A percentile compares a stretch with the other conserved stretches of the same genome.
Evolutionary conservation across 2,797 vertebrate species (phyloP).

Genomic region (Pelodytes ibericus): DNA sequence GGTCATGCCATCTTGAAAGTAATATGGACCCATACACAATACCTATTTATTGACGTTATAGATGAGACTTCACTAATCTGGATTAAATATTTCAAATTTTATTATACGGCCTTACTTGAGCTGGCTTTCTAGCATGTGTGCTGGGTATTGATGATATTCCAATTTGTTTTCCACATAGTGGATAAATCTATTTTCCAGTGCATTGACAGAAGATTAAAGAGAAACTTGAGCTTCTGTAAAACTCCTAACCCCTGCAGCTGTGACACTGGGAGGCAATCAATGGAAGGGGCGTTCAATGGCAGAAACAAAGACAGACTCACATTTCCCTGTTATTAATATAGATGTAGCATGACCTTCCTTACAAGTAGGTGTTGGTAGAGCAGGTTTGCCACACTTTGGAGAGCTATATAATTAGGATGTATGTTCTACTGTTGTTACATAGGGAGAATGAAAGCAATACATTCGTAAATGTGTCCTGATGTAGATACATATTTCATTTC

Average conservation of each 20-base stretch:
- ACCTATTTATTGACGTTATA: not conserved
- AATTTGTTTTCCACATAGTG: not conserved
- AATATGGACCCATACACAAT: not conserved
- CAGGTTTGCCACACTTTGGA: not conserved
- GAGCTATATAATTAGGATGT: not conserved
- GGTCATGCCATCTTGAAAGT: not conserved
- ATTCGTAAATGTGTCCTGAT: too few relatives aligned
- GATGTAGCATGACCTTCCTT: not conserved
- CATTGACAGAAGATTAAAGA: not conserved
- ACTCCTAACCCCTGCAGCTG: constrained; percentile 3
- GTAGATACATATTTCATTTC: too few relatives aligned
- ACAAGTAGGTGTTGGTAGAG: not conserved
- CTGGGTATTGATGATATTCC: not conserved
- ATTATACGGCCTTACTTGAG: not conserved
- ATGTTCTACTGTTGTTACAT: too few relatives aligned
- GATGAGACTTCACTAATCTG: not conserved
- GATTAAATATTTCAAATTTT: not conserved
- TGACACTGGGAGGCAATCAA: constrained; percentile 8
- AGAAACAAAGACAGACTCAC: not conserved
- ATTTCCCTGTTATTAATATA: not conserved
- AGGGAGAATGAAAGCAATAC: too few relatives aligned
- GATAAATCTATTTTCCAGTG: constrained; percentile 9
- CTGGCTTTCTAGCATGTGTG: not conserved
- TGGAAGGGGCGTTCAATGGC: not conserved
- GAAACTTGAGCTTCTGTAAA: not conserved